Conservation (phyloP, 2,113 vertebrate genomes). For the Limnothrissa miodon region DNA sequence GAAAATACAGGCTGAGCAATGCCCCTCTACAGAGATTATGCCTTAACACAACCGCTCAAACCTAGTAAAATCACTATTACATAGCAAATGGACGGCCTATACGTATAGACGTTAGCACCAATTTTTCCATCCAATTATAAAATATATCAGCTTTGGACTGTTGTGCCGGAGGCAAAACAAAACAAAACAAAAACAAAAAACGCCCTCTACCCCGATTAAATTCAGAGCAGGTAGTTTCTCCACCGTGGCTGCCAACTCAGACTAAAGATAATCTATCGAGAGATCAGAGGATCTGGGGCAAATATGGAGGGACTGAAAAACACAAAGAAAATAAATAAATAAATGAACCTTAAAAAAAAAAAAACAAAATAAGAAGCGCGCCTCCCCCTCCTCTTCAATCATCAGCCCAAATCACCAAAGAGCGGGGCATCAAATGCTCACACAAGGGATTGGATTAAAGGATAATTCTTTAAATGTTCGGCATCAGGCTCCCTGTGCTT, state of each 20-base stretch:
- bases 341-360: background rate
- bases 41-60: slow-evolving; percentile 40
- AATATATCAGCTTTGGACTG: background rate
- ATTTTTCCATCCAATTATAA: background rate
- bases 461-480: background rate
- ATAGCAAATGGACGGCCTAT: slow-evolving; percentile 33
- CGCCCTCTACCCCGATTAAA: background rate
- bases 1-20: slow-evolving; percentile 31
- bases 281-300: background rate
- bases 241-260: background rate
- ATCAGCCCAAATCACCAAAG: background rate
- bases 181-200: background rate
- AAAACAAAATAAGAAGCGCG: no score
- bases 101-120: slow-evolving; percentile 15
- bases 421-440: background rate
- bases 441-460: slow-evolving; percentile 1
- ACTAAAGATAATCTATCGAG: background rate
- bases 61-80: slow-evolving; percentile 43
- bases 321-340: background rate
- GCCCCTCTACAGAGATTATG: slow-evolving; percentile 49
- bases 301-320: background rate
- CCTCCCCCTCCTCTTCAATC: background rate
- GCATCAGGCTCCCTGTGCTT: background rate
- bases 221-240: background rate
- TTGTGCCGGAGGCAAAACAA: background rate